These are phyloP conservation scores for Zaprionus vittiger DNA, from an alignment of 1,140 invertebrate genomes.

Conservation along the genomic window DNA sequence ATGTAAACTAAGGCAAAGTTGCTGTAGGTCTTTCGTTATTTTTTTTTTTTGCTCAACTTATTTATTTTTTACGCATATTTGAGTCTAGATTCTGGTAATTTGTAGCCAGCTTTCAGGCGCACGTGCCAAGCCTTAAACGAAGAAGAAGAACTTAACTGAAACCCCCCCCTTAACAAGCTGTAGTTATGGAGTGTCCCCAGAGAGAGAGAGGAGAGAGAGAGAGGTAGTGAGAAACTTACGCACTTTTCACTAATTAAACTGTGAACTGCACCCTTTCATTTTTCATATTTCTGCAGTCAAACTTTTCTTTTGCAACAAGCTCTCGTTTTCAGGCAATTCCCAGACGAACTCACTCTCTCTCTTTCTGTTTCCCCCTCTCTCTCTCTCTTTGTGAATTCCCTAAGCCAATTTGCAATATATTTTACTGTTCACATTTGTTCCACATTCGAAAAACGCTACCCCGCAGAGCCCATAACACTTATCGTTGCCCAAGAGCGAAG, in stretches of 20 bases:
- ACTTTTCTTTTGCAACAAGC: not conserved
- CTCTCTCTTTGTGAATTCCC: slow-evolving; percentile 3
- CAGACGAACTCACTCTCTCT: not conserved
- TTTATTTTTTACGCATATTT: slow-evolving; percentile 35
- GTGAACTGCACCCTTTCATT: not conserved
- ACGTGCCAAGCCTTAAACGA: not conserved
- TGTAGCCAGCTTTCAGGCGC: slow-evolving; percentile 23
- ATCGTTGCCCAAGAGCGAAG: slow-evolving; percentile 18
- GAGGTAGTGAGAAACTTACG: not conserved
- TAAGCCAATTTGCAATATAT: slow-evolving; percentile 35
- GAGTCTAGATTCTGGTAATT: slow-evolving; percentile 44
- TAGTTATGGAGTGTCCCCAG: not conserved
- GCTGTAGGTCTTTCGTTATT: slow-evolving; percentile 37
- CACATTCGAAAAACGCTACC: slow-evolving; percentile 39
- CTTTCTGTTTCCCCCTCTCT: not conserved
- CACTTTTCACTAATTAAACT: not conserved
- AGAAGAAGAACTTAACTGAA: not conserved
- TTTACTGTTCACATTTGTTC: slow-evolving; percentile 23
- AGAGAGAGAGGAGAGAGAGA: not conserved
- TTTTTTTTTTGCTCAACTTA: not conserved
- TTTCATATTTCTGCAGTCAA: not conserved
- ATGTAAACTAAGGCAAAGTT: slow-evolving; percentile 80
- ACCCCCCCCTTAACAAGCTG: not conserved
- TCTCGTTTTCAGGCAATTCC: not conserved
- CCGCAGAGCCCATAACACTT: slow-evolving; percentile 52